These are phyloP conservation scores for Drymonia ruficornis DNA, from an alignment of 2,888 invertebrate species.

Conservation along the genomic window DNA sequence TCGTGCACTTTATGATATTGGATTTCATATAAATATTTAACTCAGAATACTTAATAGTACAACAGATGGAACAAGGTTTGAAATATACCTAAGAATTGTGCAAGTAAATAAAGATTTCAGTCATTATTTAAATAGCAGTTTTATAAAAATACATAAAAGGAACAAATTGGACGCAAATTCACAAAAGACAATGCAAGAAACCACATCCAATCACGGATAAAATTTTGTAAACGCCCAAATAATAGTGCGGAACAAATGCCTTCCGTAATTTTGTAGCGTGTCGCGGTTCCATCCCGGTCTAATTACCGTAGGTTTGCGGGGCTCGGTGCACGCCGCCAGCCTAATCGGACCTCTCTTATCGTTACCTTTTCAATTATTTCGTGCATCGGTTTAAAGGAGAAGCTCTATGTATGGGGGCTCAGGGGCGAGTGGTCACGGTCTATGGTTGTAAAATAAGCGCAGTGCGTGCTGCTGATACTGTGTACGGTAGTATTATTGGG, in stretches of 20 bases:
- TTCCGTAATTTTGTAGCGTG: conserved; percentile 30
- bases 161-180: background rate
- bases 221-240: conserved; percentile 29
- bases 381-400: conserved; percentile 11
- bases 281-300: conserved; percentile 34
- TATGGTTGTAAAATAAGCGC: conserved; percentile 40
- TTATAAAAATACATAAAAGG: background rate
- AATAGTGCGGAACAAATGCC: conserved; percentile 29
- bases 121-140: too few relatives aligned
- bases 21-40: background rate
- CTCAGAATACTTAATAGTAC: too few relatives aligned
- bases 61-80: too few relatives aligned
- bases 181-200: background rate
- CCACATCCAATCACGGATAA: conserved; percentile 16
- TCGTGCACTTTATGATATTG: conserved; percentile 13
- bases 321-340: conserved; percentile 24
- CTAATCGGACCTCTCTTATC: conserved; percentile 26
- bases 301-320: conserved; percentile 30
- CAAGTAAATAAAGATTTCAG: too few relatives aligned
- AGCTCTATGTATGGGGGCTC: conserved; percentile 24
- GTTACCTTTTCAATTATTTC: conserved; percentile 27
- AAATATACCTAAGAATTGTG: too few relatives aligned
- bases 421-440: conserved; percentile 38
- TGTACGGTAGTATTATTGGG: conserved; percentile 45
- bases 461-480: conserved; percentile 46